Evolutionary conservation across 2,888 invertebrate genomes (phyloP), one percentile per base, ranked within the genome.

Genomic region (Tetranychus truncatus): DNA sequence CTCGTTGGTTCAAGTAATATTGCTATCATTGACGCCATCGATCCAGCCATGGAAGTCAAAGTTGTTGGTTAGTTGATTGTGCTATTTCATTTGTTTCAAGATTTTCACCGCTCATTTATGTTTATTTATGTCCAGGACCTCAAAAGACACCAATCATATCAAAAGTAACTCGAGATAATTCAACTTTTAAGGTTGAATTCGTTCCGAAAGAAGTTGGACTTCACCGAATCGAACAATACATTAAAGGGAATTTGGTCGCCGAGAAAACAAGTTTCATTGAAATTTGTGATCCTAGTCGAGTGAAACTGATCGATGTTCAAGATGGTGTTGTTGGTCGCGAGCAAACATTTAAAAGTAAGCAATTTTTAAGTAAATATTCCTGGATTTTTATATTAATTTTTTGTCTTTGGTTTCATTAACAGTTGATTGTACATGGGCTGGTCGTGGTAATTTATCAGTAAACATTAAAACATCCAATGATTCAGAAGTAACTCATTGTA

Each of bases 391-490:
- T 45, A 9, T 20, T 45, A 55, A 44, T 34, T 71, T 24, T 34
- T 34, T 5, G 34, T 34, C 34, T 34, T 78, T 80, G 15, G 3
- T 55, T 55, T 55, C 55, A 15, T 55, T 55, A 15, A 11, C 83
- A 86, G 91, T 92, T 72, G 88, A 89, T 79, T 87, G 89, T 3
- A 86, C 87, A 45, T 88, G 88, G 79, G 94, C 92, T 3, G 95
- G 95, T 1, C 88, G 90, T 75, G 92, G 94, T 5, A 89, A 81
- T n/a, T 80, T 95, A 8, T 88, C 89, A 0, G 91, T 91, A 0
- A 85, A 88, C 71, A 91, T 95, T 34, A 88, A 89, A 77, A 55
- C 55, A 0, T 90, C 92, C 79, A 92, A 90, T 45, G 89, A 91
- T 3, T 86, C 87, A 46, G 88, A 89, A 78, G 91, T 93, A 6